Conservation (phyloP, 2,113 vertebrate species). For the Seriola quinqueradiata region DNA sequence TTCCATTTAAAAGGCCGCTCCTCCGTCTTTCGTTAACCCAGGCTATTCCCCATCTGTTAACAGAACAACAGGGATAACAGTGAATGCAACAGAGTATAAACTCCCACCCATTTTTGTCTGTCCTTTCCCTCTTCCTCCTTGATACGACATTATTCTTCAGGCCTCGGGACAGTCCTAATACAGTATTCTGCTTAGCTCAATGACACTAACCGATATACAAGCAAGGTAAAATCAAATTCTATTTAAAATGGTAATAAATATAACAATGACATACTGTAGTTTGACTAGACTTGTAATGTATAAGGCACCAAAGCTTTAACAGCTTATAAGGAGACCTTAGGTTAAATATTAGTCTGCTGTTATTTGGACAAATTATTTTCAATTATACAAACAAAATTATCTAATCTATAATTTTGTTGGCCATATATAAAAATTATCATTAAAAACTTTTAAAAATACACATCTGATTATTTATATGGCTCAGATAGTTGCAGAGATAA, state of each 20-base stretch:
- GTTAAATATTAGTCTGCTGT: conserved; percentile 10
- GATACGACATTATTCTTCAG: too few relatives aligned
- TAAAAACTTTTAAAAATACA: background rate
- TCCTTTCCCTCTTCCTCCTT: too few relatives aligned
- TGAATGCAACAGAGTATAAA: conserved; percentile 59
- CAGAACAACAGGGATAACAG: conserved; percentile 73
- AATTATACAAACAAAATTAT: too few relatives aligned
- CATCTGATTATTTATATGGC: background rate
- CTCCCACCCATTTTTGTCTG: background rate
- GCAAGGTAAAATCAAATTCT: background rate
- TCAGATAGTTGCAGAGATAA: conserved; percentile 7
- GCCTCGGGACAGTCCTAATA: too few relatives aligned
- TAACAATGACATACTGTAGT: too few relatives aligned
- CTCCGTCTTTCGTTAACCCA: conserved; percentile 80
- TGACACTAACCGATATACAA: background rate
- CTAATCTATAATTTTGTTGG: too few relatives aligned
- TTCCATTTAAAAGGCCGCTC: conserved; percentile 59
- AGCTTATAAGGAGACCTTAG: conserved; percentile 1
- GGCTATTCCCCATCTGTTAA: conserved; percentile 88
- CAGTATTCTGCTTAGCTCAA: background rate
- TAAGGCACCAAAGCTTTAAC: conserved; percentile 12
- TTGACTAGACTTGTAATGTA: too few relatives aligned
- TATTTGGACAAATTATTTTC: background rate
- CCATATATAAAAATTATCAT: too few relatives aligned
- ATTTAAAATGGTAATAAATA: background rate